Conservation (phyloP, 2,888 invertebrate genomes). For the Hemithea aestivaria region DNA sequence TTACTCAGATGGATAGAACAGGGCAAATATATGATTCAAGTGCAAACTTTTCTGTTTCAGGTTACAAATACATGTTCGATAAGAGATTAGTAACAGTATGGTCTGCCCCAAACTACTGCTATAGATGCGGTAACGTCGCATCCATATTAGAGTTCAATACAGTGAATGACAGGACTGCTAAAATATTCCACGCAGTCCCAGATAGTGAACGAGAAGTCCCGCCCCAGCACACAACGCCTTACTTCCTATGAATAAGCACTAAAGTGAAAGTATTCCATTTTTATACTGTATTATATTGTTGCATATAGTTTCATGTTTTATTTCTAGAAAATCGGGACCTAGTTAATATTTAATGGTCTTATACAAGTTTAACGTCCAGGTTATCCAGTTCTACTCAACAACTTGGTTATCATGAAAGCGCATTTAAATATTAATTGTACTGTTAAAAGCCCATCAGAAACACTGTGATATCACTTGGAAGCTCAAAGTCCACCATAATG, state of each 20-base stretch:
- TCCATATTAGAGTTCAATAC: conserved; percentile 95
- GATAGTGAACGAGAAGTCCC: conserved; percentile 96
- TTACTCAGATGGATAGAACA: no score
- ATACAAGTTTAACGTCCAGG: no score
- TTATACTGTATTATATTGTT: conserved; percentile 59
- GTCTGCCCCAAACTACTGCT: conserved; percentile 99
- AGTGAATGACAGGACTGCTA: conserved; percentile 86
- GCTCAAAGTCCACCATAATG: no score
- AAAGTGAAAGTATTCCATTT: conserved; percentile 51
- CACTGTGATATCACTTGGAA: no score
- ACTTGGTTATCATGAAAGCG: no score
- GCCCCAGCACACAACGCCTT: conserved; percentile 94
- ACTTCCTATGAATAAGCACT: conserved; percentile 87
- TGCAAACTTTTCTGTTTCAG: conserved; percentile 81
- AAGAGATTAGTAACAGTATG: conserved; percentile 98
- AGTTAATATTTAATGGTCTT: no score
- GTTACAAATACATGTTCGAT: conserved; percentile 98
- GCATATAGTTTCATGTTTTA: conserved; percentile 29
- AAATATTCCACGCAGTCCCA: conserved; percentile 97
- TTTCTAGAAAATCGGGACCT: background rate
- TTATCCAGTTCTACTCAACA: no score
- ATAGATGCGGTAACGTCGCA: conserved; percentile 98
- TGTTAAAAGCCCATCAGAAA: no score
- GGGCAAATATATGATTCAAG: no score
- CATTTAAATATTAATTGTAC: no score